Evolutionary conservation across 2,797 vertebrate species (phyloP), one percentile per base, ranked within the genome.

Genomic region (Somateria mollissima): DNA sequence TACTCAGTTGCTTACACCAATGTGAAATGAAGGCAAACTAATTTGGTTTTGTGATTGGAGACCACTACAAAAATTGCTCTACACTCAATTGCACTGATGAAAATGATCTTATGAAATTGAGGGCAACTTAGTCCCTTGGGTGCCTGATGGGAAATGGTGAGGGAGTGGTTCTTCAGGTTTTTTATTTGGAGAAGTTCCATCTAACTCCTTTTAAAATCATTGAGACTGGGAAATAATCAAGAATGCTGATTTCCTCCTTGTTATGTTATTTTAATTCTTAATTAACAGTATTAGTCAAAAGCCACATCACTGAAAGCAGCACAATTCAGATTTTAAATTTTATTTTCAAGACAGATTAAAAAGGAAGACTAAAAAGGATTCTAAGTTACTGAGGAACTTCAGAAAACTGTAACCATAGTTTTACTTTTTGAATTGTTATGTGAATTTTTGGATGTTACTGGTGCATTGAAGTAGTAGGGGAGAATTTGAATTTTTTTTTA

Each of bases 141-240:
- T 89, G 45, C 51, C 51, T 62, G 37, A 58, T 51, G 28, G 39
- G 49, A 81, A 92, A 93, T 75, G 11, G 5, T 13, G 77, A 78
- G 37, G 58, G 61, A 95, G 37, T 30, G 28, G 45, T 92, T 77
- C 34, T 66, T 89, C 24, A 57, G 39, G 32, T 57, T 51, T 92
- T 84, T 89, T 84, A 64, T 74, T 73, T 91, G 62, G 70, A 94
- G 19, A 92, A 8, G 9, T 65, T 92, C 73, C 80, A 78, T 30
- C 28, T 72, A 84, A 88, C 87, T 89, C 27, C 57, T 64, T 92
- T 87, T 53, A 84, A 92, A 95, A 93, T 84, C 49, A 77, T 37
- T 62, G 71, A 87, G 36, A 30, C 19, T 75, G 32, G 9, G 32
- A 93, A 96, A 81, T 51, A 90, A 74, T 75, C 16, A 51, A 28